phyloP scores from a whole-genome alignment of 1,140 invertebrate species.

The Odontomachus brunneus region DNA sequence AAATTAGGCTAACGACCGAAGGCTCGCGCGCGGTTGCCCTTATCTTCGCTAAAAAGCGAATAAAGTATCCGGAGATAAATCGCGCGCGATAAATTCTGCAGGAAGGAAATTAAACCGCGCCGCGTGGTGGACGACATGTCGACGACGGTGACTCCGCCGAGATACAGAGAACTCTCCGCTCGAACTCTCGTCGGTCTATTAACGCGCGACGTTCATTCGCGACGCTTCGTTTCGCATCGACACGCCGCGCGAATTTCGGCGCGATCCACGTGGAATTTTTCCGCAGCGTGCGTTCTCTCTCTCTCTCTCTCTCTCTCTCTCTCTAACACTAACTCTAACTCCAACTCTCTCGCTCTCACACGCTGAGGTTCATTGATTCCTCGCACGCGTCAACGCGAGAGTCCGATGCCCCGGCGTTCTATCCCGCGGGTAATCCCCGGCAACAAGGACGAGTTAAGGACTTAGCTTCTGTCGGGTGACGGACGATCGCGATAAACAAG shows the following conservation, averaged over 20 bases:
- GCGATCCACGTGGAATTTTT: neutral
- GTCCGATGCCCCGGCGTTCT: neutral
- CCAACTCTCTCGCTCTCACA: too few relatives aligned
- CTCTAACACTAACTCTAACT: too few relatives aligned
- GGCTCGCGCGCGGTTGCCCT: constrained; percentile 15
- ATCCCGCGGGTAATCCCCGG: constrained; percentile 44
- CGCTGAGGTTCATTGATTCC: constrained; percentile 29
- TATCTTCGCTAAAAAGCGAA: constrained; percentile 57
- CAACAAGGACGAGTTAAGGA: constrained; percentile 62
- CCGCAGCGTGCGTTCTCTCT: neutral
- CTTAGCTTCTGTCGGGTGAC: constrained; percentile 48
- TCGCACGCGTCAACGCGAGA: constrained; percentile 39
- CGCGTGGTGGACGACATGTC: constrained; percentile 5
- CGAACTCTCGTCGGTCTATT: constrained; percentile 40
- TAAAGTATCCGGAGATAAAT: constrained; percentile 49
- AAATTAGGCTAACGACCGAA: constrained; percentile 56
- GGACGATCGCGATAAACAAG: constrained; percentile 73
- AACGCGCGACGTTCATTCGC: constrained; percentile 44
- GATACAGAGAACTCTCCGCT: neutral
- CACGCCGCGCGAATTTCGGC: neutral
- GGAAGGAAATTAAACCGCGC: constrained; percentile 48
- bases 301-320: too few relatives aligned
- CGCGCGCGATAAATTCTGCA: constrained; percentile 46
- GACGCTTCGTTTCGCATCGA: constrained; percentile 19
- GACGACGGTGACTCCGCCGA: neutral